Percentiles rank a stretch among this genome's conserved stretches.
Conservation (phyloP, 2,113 vertebrate species). For the Rostratula benghalensis region DNA sequence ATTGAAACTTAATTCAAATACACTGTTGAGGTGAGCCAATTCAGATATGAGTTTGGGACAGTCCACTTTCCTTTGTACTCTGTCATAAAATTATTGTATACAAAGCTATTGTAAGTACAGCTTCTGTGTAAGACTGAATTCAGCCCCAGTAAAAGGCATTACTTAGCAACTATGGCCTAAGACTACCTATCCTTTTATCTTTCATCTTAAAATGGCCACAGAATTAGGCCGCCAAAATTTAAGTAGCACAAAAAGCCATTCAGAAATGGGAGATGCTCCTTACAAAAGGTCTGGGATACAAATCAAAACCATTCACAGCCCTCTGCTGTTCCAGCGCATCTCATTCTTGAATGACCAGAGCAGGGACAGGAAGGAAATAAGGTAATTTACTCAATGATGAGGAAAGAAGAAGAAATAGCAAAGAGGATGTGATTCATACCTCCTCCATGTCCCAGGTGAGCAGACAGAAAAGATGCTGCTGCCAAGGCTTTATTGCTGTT, state of each 20-base stretch:
- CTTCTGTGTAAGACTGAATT: background rate
- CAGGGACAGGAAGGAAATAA: background rate
- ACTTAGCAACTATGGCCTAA: background rate
- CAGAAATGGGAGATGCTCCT: background rate
- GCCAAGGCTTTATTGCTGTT: background rate
- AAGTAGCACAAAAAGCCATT: background rate
- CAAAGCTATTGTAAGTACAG: background rate
- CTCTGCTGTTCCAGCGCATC: background rate
- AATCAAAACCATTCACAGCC: background rate
- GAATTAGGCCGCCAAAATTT: background rate
- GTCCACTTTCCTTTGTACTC: background rate
- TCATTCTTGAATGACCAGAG: background rate
- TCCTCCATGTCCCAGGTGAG: background rate
- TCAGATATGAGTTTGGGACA: background rate
- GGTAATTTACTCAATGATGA: background rate
- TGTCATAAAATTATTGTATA: background rate
- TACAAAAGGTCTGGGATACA: background rate
- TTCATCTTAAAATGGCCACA: background rate
- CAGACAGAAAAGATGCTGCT: background rate
- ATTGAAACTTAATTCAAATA: background rate
- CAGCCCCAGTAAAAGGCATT: background rate
- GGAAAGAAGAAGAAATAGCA: background rate
- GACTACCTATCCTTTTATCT: background rate
- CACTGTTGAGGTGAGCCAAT: background rate
- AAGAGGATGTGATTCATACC: background rate